phyloP scores from a whole-genome alignment of 2,797 vertebrate genomes.

The Galaxias olidus region DNA sequence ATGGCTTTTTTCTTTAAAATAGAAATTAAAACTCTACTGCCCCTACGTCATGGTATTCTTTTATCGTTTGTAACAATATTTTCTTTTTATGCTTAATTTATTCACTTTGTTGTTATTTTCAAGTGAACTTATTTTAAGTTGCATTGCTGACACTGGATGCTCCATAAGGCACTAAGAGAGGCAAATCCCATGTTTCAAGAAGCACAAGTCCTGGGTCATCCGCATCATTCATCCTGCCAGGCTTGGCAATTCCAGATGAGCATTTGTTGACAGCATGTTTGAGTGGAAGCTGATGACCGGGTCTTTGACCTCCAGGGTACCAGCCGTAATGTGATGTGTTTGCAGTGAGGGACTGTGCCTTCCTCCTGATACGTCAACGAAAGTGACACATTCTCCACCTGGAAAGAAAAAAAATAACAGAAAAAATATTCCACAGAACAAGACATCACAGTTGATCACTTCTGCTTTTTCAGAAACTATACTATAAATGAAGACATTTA shows the following conservation, averaged over 20 bases:
- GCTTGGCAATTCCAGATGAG: slow-evolving; percentile 60
- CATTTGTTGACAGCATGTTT: slow-evolving; percentile 76
- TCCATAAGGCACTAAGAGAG: slow-evolving; percentile 99
- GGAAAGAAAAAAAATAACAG: slow-evolving; percentile 26
- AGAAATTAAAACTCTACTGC: slow-evolving; percentile 46
- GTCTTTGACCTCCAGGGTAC: slow-evolving; percentile 77
- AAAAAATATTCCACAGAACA: slow-evolving; percentile 5
- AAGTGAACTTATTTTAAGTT: slow-evolving; percentile 86
- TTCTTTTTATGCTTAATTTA: slow-evolving; percentile 44
- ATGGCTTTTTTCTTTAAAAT: slow-evolving; percentile 84
- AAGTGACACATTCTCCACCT: slow-evolving; percentile 44
- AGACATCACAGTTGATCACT: background rate
- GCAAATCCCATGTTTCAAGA: slow-evolving; percentile 82
- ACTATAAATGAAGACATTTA: too few relatives aligned
- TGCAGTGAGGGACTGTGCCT: slow-evolving; percentile 59
- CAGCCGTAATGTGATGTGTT: slow-evolving; percentile 56
- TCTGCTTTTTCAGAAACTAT: background rate
- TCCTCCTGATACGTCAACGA: slow-evolving; percentile 59
- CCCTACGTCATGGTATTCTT: slow-evolving; percentile 56
- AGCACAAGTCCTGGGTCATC: slow-evolving; percentile 87
- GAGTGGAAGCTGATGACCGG: slow-evolving; percentile 80
- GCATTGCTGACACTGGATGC: slow-evolving; percentile 91
- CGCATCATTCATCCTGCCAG: slow-evolving; percentile 79
- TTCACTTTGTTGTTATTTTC: slow-evolving; percentile 67
- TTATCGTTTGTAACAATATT: slow-evolving; percentile 68